Conservation (phyloP, 1,140 invertebrate genomes). For the Leptopilina boulardi region DNA sequence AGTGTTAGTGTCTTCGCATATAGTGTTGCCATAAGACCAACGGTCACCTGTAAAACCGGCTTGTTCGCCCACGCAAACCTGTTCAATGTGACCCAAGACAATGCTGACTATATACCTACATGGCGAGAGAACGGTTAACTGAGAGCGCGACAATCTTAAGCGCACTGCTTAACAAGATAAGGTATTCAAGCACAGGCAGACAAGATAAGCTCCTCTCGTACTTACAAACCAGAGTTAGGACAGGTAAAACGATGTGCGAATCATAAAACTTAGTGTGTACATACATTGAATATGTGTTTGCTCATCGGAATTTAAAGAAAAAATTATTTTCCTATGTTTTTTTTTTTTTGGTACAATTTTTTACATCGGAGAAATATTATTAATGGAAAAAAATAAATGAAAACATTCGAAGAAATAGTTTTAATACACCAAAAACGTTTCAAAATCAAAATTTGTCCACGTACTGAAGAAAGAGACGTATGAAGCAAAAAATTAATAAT, state of each 20-base stretch:
- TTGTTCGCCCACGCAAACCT: constrained; percentile 64
- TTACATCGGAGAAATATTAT: too few relatives aligned
- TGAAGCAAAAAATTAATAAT: too few relatives aligned
- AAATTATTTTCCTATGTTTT: too few relatives aligned
- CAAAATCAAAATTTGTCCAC: too few relatives aligned
- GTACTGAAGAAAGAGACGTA: too few relatives aligned
- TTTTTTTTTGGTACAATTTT: not conserved
- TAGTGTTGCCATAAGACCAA: constrained; percentile 66
- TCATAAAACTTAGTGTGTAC: constrained; percentile 43
- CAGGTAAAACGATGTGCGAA: constrained; percentile 55
- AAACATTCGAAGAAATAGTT: too few relatives aligned
- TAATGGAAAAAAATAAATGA: too few relatives aligned
- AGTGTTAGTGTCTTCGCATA: constrained; percentile 48
- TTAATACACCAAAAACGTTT: too few relatives aligned
- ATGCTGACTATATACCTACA: constrained; percentile 53
- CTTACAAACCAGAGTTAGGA: constrained; percentile 59
- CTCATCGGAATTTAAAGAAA: not conserved
- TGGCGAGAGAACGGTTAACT: constrained; percentile 61
- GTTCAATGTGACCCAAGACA: constrained; percentile 58
- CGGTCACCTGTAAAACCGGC: constrained; percentile 60
- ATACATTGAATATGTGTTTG: not conserved
- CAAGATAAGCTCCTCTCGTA: constrained; percentile 69
- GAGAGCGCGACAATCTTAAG: constrained; percentile 70
- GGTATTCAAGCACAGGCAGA: constrained; percentile 66
- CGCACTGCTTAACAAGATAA: constrained; percentile 73